Conservation (phyloP, 2,888 invertebrate genomes). For the Dicyrtomina minuta region DNA sequence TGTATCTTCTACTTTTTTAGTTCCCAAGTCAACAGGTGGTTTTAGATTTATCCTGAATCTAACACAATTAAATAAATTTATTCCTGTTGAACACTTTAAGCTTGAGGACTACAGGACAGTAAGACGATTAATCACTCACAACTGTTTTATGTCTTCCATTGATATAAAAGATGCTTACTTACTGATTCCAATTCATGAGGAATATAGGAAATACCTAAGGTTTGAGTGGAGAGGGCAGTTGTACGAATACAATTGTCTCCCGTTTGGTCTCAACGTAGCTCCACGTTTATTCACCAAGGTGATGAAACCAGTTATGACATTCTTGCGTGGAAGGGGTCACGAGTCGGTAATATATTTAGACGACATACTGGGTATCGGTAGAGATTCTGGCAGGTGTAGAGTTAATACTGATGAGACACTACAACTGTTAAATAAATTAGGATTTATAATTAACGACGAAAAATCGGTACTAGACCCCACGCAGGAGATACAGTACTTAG, state of each 20-base stretch:
- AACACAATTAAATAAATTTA: too few species aligned
- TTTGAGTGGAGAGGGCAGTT: background rate
- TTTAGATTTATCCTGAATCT: slow-evolving; percentile 22
- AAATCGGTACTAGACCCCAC: slow-evolving; percentile 17
- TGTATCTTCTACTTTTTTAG: slow-evolving; percentile 12
- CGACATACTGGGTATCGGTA: background rate
- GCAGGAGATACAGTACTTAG: slow-evolving; percentile 6
- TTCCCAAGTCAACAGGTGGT: slow-evolving; percentile 14
- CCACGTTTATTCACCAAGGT: too few species aligned
- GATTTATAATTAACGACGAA: background rate
- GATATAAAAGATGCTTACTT: too few species aligned
- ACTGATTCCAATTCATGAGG: too few species aligned
- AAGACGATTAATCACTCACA: background rate
- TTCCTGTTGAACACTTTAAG: slow-evolving; percentile 13
- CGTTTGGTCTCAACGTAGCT: too few species aligned
- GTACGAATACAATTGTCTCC: slow-evolving; percentile 19
- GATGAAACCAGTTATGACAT: too few species aligned
- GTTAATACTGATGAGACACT: background rate
- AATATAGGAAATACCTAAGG: slow-evolving; percentile 11
- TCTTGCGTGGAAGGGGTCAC: background rate
- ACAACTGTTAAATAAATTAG: background rate
- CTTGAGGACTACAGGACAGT: slow-evolving; percentile 28
- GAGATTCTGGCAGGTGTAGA: background rate
- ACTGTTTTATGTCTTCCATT: slow-evolving; percentile 3
- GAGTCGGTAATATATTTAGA: slow-evolving; percentile 18